These are phyloP conservation scores for Anisognathus igniventris DNA, from an alignment of 2,797 vertebrate species.

Conservation along the genomic window DNA sequence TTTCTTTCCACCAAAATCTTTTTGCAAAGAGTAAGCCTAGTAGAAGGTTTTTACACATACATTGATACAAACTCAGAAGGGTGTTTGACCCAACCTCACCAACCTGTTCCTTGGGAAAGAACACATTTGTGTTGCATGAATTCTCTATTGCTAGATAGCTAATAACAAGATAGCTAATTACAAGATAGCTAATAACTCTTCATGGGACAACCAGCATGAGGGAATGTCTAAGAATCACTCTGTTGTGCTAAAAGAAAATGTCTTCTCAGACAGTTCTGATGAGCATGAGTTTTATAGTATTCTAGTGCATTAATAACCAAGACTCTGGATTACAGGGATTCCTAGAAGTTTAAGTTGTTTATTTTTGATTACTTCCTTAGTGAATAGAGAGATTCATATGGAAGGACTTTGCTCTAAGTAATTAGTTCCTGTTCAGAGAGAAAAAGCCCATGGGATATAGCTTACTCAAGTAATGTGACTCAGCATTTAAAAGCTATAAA, in stretches of 20 bases:
- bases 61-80: not conserved
- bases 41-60: accelerated
- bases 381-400: not conserved
- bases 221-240: not conserved
- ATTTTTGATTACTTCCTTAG: not conserved
- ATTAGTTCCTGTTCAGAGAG: not conserved
- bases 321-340: not conserved
- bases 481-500: not conserved
- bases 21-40: not conserved
- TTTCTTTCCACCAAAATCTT: not conserved
- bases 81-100: not conserved
- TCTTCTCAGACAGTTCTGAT: not conserved
- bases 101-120: not conserved
- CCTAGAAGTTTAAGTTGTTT: not conserved
- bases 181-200: not conserved
- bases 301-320: not conserved
- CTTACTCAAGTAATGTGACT: not conserved
- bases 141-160: not conserved
- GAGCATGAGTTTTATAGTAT: not conserved
- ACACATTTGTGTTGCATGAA: not conserved
- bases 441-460: not conserved
- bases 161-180: no score
- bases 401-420: not conserved
- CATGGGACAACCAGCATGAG: not conserved
- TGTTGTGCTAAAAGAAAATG: not conserved